Percentiles rank a stretch among this genome's conserved stretches.
Conservation (phyloP, 2,888 invertebrate genomes). For the Gastracanthus pulcherrimus region DNA sequence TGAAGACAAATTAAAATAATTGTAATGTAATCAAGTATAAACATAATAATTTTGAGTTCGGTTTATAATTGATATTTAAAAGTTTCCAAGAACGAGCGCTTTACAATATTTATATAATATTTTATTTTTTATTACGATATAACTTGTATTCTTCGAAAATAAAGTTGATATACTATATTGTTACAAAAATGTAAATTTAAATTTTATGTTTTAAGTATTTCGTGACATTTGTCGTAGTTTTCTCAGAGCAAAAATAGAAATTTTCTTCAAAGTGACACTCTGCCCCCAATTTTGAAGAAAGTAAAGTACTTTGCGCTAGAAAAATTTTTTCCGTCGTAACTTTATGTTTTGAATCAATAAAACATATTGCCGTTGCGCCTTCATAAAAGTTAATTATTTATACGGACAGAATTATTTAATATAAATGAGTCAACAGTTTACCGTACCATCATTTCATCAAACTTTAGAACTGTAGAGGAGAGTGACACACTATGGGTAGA, state of each 20-base stretch:
- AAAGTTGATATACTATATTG: no score
- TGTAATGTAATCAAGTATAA: no score
- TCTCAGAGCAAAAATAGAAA: conserved; percentile 17
- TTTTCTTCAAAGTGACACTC: conserved; percentile 15
- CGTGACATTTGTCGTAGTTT: background rate
- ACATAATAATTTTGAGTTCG: no score
- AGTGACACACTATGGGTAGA: no score
- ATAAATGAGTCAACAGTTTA: background rate
- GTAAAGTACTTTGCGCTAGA: background rate
- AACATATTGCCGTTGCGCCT: background rate
- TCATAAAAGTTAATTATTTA: background rate
- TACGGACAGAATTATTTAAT: no score
- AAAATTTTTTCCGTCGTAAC: background rate
- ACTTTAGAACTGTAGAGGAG: no score
- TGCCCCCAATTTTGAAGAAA: conserved; percentile 5
- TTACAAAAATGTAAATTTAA: background rate
- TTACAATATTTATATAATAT: no score
- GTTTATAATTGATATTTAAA: no score
- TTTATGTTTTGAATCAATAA: conserved; percentile 11
- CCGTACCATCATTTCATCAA: no score
- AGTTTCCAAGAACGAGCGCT: no score
- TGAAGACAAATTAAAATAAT: no score
- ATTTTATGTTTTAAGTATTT: background rate
- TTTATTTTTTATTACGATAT: background rate
- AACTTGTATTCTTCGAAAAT: no score